These are phyloP conservation scores for Lytechinus pictus DNA, from an alignment of 35 echinoderm and acorn worm genomes.

Conservation along the genomic window DNA sequence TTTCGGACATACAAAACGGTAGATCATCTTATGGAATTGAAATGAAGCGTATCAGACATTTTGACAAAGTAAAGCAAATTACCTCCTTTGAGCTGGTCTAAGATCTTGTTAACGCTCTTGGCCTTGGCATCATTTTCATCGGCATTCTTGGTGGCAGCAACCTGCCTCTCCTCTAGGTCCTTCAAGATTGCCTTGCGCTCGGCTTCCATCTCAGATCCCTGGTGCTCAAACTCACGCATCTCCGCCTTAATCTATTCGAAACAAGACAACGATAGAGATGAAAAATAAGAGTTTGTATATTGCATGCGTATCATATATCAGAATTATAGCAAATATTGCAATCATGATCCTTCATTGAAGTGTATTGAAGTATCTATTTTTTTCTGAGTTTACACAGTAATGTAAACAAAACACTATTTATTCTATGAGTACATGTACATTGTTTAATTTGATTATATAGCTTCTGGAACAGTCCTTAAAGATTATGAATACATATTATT, in stretches of 20 bases:
- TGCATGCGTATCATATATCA: no score
- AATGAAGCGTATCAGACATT: slow-evolving; percentile 72
- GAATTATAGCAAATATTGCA: no score
- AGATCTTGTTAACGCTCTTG: slow-evolving; percentile 94
- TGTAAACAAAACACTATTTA: no score
- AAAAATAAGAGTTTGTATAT: background rate
- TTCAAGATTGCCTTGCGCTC: slow-evolving; percentile 87
- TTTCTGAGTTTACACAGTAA: no score
- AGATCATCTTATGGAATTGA: background rate
- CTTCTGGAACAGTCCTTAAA: no score
- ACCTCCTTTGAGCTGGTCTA: slow-evolving; percentile 98
- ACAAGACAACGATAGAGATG: background rate
- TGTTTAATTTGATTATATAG: no score
- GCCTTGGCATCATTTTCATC: slow-evolving; percentile 81
- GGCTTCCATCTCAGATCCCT: slow-evolving; percentile 88
- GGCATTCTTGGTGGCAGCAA: slow-evolving; percentile 73
- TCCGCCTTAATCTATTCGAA: slow-evolving; percentile 79
- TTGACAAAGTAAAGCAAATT: no score
- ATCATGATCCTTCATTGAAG: no score
- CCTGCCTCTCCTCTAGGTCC: slow-evolving; percentile 84
- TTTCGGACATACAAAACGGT: background rate
- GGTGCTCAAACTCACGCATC: slow-evolving; percentile 90
- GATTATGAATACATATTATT: no score
- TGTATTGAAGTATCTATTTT: no score
- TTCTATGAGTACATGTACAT: no score